A percentile compares a stretch with the other conserved stretches of the same genome.
phyloP scores from a whole-genome alignment of 2,797 vertebrate genomes.

The Sebastes iracundus region DNA sequence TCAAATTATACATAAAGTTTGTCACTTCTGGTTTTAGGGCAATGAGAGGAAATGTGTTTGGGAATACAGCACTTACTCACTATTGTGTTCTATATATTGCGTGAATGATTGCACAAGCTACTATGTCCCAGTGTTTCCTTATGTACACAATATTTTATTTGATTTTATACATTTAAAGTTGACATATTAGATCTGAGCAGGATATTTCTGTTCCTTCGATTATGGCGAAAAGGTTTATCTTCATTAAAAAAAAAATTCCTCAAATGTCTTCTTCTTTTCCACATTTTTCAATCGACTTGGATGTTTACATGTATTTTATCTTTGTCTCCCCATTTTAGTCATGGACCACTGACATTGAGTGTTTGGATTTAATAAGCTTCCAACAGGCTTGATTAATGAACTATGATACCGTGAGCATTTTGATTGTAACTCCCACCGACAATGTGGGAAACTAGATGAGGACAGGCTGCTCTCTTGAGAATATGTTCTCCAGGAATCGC shows the following conservation, averaged over 20 bases:
- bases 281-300: not conserved
- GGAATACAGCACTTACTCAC: not conserved
- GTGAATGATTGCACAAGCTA: not conserved
- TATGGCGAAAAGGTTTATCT: not conserved
- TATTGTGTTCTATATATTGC: not conserved
- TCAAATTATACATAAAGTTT: not conserved
- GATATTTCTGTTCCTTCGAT: not conserved
- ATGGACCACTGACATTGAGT: slow-evolving; percentile 50
- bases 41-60: slow-evolving; percentile 56
- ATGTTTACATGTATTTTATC: slow-evolving; percentile 20
- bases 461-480: slow-evolving; percentile 43
- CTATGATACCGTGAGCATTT: slow-evolving; percentile 16
- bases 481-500: slow-evolving; percentile 89
- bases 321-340: slow-evolving; percentile 63
- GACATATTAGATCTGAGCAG: not conserved
- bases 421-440: slow-evolving; percentile 21
- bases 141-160: not conserved
- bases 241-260: not conserved
- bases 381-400: slow-evolving; percentile 15
- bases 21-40: not conserved
- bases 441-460: slow-evolving; percentile 56
- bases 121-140: not conserved
- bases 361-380: slow-evolving; percentile 23
- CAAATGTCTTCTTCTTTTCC: slow-evolving; percentile 27
- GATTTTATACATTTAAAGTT: not conserved